phyloP scores from a whole-genome alignment of 2,888 invertebrate genomes.

The Coenonympha glycerion region DNA sequence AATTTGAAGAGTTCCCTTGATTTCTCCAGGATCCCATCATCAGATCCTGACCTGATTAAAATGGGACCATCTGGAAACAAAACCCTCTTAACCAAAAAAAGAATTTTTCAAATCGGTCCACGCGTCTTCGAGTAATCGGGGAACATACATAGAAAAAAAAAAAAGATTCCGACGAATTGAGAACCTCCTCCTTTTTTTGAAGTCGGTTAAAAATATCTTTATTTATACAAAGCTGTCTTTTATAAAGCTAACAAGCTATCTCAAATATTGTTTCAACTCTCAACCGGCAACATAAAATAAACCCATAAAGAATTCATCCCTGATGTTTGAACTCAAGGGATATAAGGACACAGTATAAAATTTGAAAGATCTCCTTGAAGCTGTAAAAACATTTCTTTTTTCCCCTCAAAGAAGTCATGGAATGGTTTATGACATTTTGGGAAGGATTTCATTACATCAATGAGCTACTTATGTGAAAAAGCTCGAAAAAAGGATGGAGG shows the following conservation, averaged over 20 bases:
- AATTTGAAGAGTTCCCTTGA: too few species aligned
- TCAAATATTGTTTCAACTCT: conserved; percentile 1
- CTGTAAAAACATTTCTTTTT: conserved; percentile 50
- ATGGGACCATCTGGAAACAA: too few species aligned
- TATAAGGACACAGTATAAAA: conserved; percentile 35
- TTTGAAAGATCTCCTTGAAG: conserved; percentile 42
- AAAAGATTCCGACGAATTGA: too few species aligned
- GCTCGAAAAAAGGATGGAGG: conserved; percentile 37
- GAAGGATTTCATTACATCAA: conserved; percentile 52
- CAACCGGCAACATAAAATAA: conserved; percentile 1
- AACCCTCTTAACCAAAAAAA: too few species aligned
- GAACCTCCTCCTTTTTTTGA: too few species aligned
- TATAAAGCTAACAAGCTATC: neutral
- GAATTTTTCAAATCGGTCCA: too few species aligned
- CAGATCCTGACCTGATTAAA: too few species aligned
- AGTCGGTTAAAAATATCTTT: too few species aligned
- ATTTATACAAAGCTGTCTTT: too few species aligned
- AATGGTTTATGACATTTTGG: conserved; percentile 39
- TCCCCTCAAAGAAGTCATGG: conserved; percentile 28
- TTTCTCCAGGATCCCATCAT: too few species aligned
- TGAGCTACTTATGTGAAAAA: conserved; percentile 40
- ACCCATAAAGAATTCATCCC: conserved; percentile 19
- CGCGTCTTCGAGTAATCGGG: too few species aligned
- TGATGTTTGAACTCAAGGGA: conserved; percentile 25
- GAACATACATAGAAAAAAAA: too few species aligned